Evolutionary conservation across 2,113 vertebrate species (phyloP), one percentile per base, ranked within the genome.

Genomic region (Marcusenius ussheri): DNA sequence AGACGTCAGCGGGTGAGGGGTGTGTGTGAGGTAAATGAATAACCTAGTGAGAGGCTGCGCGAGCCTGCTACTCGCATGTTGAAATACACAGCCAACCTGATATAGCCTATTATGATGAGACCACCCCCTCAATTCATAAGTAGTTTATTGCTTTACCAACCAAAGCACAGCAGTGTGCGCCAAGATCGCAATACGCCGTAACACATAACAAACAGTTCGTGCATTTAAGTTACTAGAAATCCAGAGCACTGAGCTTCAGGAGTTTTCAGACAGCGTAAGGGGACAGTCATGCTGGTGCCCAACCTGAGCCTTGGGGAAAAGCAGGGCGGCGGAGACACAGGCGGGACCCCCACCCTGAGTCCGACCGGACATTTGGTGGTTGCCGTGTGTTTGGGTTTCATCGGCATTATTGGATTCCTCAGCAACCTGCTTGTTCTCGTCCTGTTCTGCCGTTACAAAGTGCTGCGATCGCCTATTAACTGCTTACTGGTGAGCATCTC

Each of bases 401-500:
- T 91, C 87, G 93, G 93, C 45, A 90, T 88, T 88, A 77, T 90
- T 85, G 94, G 88, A 19, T 80, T 89, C 17, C 27, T 80, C 46
- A 89, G 21, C 46, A 89, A 89, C 66, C 66, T 77, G 47, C 17
- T 89, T 21, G 47, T 89, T 1, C 88, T 93, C 89, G 89, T 93
- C 45, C 93, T 95, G 62, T 93, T 94, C 92, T 93, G 92, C 89
- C 90, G 92, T 6, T 93, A 90, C 91, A 93, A 87, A 35, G 88
- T 91, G 19, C 91, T 94, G 91, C 91, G 93, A 46, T 94, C 93
- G 9, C 94, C 93, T 45, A 93, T 94, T 87, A 93, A 93, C 92
- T 89, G 93, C 17, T 91, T 94, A 62, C 92, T 93, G 88, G 91
- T 93, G 90, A 93, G 92, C 90, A 93, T 94, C 77, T 91, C 93